Conservation (phyloP, 2,113 vertebrate species). For the Cynoglossus semilaevis region DNA sequence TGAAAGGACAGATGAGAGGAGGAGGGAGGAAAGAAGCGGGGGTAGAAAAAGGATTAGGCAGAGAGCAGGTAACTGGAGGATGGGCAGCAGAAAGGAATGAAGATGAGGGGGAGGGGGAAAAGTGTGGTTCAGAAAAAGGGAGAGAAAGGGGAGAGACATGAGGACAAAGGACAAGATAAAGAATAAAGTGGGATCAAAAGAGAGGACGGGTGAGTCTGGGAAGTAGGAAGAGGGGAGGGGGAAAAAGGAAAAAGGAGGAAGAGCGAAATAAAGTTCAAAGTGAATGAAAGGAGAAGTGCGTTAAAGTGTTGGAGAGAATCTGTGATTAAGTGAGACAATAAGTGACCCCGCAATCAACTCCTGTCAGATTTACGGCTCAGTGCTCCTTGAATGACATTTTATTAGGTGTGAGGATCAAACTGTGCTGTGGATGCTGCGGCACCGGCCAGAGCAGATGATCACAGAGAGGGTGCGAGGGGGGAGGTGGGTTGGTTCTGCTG, state of each 20-base stretch:
- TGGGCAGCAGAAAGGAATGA: background rate
- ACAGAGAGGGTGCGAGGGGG: background rate
- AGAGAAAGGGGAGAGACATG: background rate
- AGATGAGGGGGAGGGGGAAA: constrained; percentile 1
- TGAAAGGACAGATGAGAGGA: constrained; percentile 41
- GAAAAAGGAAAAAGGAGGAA: background rate
- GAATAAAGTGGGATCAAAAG: background rate
- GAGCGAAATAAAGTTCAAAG: background rate
- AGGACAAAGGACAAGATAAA: background rate
- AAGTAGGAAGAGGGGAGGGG: background rate
- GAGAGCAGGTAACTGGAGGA: background rate
- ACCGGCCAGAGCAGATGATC: constrained; percentile 29
- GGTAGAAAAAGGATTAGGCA: constrained; percentile 3
- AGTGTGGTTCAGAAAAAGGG: background rate
- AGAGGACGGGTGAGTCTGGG: background rate
- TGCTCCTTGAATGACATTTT: constrained; percentile 31
- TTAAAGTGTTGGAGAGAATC: background rate
- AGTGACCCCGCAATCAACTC: constrained; percentile 42
- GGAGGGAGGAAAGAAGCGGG: background rate
- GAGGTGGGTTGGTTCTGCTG: background rate
- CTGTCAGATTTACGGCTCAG: constrained; percentile 39
- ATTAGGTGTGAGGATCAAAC: constrained; percentile 44
- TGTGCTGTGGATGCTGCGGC: constrained; percentile 36
- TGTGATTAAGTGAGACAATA: constrained; percentile 37
- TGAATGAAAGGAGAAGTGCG: constrained; percentile 4